phyloP scores from a whole-genome alignment of 2,888 invertebrate species.

The Bombylius major region DNA sequence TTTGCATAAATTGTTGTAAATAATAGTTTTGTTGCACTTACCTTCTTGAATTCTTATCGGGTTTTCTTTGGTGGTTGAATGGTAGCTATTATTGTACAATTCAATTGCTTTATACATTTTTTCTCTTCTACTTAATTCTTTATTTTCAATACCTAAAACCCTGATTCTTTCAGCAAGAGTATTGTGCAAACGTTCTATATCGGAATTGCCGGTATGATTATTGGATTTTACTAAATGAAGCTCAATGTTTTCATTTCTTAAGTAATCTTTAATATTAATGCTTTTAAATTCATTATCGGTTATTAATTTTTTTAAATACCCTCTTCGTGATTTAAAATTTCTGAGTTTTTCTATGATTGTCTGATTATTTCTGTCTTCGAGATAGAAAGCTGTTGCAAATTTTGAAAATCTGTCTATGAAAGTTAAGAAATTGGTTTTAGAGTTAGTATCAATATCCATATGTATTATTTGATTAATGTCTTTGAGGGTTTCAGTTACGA shows the following conservation, averaged over 20 bases:
- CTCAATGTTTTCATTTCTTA: constrained; percentile 11
- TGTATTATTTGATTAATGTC: constrained; percentile 6
- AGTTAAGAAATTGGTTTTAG: not conserved
- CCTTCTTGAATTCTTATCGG: not conserved
- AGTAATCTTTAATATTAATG: constrained; percentile 10
- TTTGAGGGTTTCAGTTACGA: not conserved
- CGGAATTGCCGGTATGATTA: constrained; percentile 14
- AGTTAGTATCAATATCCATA: not conserved
- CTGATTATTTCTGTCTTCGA: constrained; percentile 12
- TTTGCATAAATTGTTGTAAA: not conserved
- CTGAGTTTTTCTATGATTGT: constrained; percentile 13
- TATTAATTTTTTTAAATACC: constrained; percentile 11
- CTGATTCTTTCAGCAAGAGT: not conserved
- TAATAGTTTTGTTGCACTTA: not conserved
- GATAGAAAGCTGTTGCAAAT: constrained; percentile 12
- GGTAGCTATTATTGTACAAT: constrained; percentile 8
- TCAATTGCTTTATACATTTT: constrained; percentile 4
- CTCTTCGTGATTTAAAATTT: constrained; percentile 6
- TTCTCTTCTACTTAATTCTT: constrained; percentile 2
- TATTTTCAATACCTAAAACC: not conserved
- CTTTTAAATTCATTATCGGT: constrained; percentile 15
- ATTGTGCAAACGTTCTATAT: constrained; percentile 12
- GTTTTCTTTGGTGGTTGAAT: constrained; percentile 1
- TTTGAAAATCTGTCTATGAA: constrained; percentile 9
- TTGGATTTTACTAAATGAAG: constrained; percentile 15